A percentile compares a stretch with the other conserved stretches of the same genome.
Conservation (phyloP, 2,888 invertebrate species). For the Phoenoteleia sp. region DNA sequence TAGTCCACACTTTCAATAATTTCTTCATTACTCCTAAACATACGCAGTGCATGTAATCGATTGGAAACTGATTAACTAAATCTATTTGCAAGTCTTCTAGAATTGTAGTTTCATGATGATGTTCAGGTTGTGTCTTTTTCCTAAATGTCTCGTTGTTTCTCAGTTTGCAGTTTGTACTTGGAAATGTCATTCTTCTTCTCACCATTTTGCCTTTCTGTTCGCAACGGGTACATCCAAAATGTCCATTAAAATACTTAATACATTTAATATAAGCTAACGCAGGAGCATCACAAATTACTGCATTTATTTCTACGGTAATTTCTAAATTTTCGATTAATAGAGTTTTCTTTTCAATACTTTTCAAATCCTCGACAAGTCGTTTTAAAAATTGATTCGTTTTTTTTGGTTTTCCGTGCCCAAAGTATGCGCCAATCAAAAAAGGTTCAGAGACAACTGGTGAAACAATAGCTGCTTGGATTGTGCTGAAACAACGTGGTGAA, state of each 20-base stretch:
- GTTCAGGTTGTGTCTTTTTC: neutral
- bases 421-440: no score
- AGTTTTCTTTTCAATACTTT: neutral
- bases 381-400: neutral
- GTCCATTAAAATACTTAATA: neutral
- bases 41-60: constrained; percentile 26
- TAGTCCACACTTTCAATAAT: no score
- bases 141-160: constrained; percentile 8
- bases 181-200: constrained; percentile 14
- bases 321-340: neutral
- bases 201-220: neutral
- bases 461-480: no score
- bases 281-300: constrained; percentile 13
- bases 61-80: neutral
- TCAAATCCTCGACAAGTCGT: neutral
- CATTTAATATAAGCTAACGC: neutral
- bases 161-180: neutral
- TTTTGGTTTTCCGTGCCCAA: neutral
- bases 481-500: no score
- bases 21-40: no score
- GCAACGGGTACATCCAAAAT: neutral
- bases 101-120: neutral
- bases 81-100: neutral
- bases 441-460: no score
- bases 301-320: neutral